phyloP scores from a whole-genome alignment of 2,113 vertebrate genomes.

The Leptosomus discolor region DNA sequence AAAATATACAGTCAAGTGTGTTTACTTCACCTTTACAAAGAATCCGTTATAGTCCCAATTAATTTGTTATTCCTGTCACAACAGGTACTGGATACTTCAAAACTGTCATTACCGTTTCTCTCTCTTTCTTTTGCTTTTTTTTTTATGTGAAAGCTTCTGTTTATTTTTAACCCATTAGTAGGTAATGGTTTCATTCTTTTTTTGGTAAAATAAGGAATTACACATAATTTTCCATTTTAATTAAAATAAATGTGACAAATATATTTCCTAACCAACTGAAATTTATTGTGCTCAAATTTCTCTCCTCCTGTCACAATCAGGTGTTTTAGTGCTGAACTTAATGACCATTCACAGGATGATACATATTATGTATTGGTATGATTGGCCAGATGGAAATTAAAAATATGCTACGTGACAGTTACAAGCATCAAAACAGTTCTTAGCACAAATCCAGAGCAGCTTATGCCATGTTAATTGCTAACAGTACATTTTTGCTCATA shows the following conservation, averaged over 20 bases:
- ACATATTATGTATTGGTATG: not conserved
- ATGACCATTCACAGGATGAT: not conserved
- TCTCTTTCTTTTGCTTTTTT: conserved; percentile 77
- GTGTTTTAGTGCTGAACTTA: conserved; percentile 18
- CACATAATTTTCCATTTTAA: not conserved
- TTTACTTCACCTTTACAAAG: conserved; percentile 99
- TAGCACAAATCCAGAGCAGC: not conserved
- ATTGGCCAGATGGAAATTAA: conserved; percentile 16
- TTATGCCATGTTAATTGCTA: not conserved
- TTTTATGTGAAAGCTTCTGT: conserved; percentile 78
- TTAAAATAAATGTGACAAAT: not conserved
- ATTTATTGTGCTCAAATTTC: not conserved
- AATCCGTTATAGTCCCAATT: conserved; percentile 99
- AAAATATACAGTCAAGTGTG: conserved; percentile 99
- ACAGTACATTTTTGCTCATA: not conserved
- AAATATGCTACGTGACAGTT: not conserved
- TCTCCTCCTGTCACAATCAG: not conserved
- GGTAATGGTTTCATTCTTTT: not conserved
- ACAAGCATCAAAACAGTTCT: not conserved
- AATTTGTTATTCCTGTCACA: conserved; percentile 99
- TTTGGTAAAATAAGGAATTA: not conserved
- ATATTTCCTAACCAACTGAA: not conserved
- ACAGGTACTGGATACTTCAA: conserved; percentile 94
- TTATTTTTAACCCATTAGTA: conserved; percentile 84
- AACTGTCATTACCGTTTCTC: conserved; percentile 90